A percentile compares a stretch with the other conserved stretches of the same genome.
Conservation (phyloP, 2,888 invertebrate species). For the Anoncus sp. region DNA sequence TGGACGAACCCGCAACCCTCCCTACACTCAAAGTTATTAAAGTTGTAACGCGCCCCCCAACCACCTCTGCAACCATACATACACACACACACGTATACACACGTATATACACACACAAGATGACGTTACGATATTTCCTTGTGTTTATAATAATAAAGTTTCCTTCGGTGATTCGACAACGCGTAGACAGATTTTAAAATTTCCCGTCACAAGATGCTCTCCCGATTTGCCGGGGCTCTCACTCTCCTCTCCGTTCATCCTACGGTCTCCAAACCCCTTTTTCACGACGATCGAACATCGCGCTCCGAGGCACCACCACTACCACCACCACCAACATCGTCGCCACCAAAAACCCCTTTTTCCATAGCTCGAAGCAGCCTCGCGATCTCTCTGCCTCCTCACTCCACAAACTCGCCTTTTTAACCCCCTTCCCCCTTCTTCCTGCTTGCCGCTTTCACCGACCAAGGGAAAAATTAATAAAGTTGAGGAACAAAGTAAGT, state of each 20-base stretch:
- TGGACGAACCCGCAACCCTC: conserved; percentile 38
- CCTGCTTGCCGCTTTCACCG: conserved; percentile 71
- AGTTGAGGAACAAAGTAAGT: conserved; percentile 84
- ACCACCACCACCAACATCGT: conserved; percentile 25
- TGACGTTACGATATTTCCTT: conserved; percentile 59
- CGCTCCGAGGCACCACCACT: conserved; percentile 28
- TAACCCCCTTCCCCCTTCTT: conserved; percentile 20
- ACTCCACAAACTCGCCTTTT: conserved; percentile 49
- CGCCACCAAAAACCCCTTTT: conserved; percentile 56
- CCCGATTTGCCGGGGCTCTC: conserved; percentile 58
- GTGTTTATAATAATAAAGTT: conserved; percentile 72
- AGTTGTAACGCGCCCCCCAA: conserved; percentile 69
- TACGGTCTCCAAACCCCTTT: conserved; percentile 40
- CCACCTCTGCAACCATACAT: no score
- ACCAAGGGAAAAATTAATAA: conserved; percentile 83
- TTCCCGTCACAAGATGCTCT: conserved; percentile 82
- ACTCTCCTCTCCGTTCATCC: conserved; percentile 24
- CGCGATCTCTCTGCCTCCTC: conserved; percentile 35
- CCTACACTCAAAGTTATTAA: conserved; percentile 74
- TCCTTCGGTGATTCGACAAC: conserved; percentile 82
- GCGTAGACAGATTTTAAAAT: conserved; percentile 83
- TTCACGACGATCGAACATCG: conserved; percentile 60
- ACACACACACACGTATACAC: conserved; percentile 52
- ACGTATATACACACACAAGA: no score
- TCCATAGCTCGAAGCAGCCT: conserved; percentile 57